Conservation (phyloP, 2,113 vertebrate species). For the Aegotheles bennettii region DNA sequence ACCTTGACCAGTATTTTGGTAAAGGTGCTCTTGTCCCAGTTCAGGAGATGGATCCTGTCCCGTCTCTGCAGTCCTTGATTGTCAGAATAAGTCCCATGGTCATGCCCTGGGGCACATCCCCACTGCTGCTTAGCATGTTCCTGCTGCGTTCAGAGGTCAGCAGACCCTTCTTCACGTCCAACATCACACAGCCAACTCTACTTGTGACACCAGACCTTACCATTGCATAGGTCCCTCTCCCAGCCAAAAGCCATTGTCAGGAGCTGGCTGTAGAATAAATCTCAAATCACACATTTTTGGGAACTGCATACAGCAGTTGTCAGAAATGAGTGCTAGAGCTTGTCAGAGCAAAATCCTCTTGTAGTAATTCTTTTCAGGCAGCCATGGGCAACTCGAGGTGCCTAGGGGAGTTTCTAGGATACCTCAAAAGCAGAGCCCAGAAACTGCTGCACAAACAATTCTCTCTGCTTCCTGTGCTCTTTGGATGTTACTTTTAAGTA, state of each 20-base stretch:
- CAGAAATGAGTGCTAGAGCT: neutral
- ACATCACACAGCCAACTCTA: neutral
- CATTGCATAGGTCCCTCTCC: accelerated
- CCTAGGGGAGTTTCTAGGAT: neutral
- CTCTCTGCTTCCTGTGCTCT: neutral
- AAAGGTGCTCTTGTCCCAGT: neutral
- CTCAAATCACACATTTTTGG: neutral
- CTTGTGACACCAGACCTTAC: neutral
- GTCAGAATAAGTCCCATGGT: neutral
- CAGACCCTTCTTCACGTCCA: neutral
- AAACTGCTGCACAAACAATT: neutral
- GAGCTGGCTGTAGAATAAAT: neutral
- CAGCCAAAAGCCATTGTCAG: neutral
- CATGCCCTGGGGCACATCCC: accelerated
- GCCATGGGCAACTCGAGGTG: neutral
- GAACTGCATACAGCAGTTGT: neutral
- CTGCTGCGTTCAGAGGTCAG: neutral
- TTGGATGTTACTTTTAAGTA: neutral
- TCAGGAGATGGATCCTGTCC: neutral
- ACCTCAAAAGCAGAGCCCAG: neutral
- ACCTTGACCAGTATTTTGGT: neutral
- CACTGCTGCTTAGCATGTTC: neutral
- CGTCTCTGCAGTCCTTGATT: neutral
- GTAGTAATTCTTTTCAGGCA: neutral
- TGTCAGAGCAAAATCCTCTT: neutral